Percentiles rank a stretch among this genome's conserved stretches.
phyloP scores from a whole-genome alignment of 2,888 invertebrate species.

The Pyrgus malvae region DNA sequence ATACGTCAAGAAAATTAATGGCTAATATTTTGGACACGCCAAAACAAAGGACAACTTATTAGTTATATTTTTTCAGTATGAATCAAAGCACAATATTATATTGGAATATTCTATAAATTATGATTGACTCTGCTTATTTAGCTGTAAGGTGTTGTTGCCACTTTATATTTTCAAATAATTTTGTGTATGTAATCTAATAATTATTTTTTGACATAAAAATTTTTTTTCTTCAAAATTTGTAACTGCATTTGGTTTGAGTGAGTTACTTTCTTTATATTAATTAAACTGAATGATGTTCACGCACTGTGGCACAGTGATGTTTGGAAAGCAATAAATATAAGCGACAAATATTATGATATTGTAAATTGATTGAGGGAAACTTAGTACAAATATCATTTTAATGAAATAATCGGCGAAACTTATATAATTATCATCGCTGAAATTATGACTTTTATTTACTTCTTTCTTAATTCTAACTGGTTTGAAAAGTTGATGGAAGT shows the following conservation, averaged over 20 bases:
- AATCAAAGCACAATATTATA: slow-evolving; percentile 24
- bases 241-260: no score
- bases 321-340: slow-evolving; percentile 11
- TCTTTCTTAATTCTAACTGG: not conserved
- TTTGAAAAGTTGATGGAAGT: not conserved
- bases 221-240: no score
- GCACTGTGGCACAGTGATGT: slow-evolving; percentile 4
- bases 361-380: slow-evolving; percentile 6
- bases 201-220: no score
- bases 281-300: not conserved
- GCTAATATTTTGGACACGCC: not conserved
- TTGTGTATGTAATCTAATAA: no score
- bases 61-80: slow-evolving; percentile 1
- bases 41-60: no score
- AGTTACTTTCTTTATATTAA: no score
- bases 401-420: not conserved
- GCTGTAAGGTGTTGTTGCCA: slow-evolving; percentile 28
- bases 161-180: not conserved
- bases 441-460: not conserved
- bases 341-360: not conserved
- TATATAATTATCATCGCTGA: not conserved
- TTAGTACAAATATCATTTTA: slow-evolving; percentile 23
- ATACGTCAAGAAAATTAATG: not conserved
- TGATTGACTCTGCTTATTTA: slow-evolving; percentile 27
- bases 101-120: slow-evolving; percentile 20